Evolutionary conservation across 2,888 invertebrate genomes (phyloP).

Genomic region (Eupeodes latifasciatus): DNA sequence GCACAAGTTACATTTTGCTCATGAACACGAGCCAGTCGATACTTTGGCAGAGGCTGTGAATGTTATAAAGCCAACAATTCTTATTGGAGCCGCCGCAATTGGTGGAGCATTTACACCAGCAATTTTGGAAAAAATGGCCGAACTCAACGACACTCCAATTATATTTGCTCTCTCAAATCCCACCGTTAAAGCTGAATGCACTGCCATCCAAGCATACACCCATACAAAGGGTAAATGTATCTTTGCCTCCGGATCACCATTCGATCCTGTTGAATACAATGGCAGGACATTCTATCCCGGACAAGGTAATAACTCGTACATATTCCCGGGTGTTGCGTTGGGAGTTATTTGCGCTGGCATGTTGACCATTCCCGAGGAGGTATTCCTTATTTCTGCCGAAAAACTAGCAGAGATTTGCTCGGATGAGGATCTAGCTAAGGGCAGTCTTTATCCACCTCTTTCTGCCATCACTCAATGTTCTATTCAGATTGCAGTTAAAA

Average conservation of each 20-base stretch:
- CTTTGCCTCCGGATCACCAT: constrained; percentile 99
- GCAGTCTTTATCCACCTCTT: constrained; percentile 96
- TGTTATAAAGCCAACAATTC: constrained; percentile 92
- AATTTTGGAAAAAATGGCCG: constrained; percentile 94
- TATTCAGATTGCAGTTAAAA: constrained; percentile 91
- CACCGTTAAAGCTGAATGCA: constrained; percentile 98
- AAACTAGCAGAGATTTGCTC: constrained; percentile 92
- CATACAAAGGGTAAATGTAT: constrained; percentile 95
- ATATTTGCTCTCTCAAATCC: constrained; percentile 99
- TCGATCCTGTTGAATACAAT: constrained; percentile 92
- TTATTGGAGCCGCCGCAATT: constrained; percentile 97
- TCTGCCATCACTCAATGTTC: constrained; percentile 93
- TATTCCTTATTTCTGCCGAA: constrained; percentile 96
- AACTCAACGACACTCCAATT: constrained; percentile 92
- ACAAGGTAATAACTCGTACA: constrained; percentile 99
- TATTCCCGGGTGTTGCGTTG: constrained; percentile 98
- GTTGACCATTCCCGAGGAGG: constrained; percentile 94
- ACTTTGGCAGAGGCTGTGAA: constrained; percentile 93
- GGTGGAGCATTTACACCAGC: constrained; percentile 96
- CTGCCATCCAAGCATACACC: constrained; percentile 98
- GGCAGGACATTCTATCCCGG: constrained; percentile 94
- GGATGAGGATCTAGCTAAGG: constrained; percentile 91
- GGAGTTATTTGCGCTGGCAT: constrained; percentile 95
- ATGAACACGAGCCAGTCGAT: constrained; percentile 90
- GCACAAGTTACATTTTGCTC: constrained; percentile 93